phyloP scores from a whole-genome alignment of 2,113 vertebrate genomes.

The Grantiella picta region DNA sequence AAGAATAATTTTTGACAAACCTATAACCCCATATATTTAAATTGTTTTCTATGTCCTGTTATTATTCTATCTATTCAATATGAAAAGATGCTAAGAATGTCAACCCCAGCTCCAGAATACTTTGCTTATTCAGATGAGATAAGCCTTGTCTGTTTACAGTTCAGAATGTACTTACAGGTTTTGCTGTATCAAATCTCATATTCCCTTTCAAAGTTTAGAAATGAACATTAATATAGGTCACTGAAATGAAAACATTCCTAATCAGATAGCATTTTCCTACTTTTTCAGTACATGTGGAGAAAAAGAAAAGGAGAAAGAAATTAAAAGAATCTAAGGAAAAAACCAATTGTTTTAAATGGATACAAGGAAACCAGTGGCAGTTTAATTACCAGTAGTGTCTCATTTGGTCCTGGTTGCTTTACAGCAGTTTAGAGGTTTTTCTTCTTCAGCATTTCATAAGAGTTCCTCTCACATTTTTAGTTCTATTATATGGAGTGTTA shows the following conservation, averaged over 20 bases:
- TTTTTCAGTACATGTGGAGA: not conserved
- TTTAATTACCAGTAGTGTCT: not conserved
- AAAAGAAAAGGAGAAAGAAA: not conserved
- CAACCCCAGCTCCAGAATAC: not conserved
- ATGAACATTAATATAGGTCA: not conserved
- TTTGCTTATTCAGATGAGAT: not conserved
- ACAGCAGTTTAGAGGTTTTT: not conserved
- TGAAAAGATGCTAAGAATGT: not conserved
- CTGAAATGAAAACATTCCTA: not conserved
- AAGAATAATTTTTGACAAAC: not conserved
- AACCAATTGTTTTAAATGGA: not conserved
- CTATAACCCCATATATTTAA: not conserved
- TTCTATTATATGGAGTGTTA: not conserved
- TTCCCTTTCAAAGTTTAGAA: not conserved
- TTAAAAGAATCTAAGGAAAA: not conserved
- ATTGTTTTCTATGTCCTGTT: not conserved
- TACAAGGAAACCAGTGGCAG: not conserved
- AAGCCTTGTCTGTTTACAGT: not conserved
- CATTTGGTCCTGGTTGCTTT: not conserved
- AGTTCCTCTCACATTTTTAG: not conserved
- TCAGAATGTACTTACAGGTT: not conserved
- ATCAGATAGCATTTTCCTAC: not conserved
- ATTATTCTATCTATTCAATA: not conserved
- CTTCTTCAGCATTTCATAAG: not conserved
- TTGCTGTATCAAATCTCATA: not conserved